Conservation (phyloP, 2,888 invertebrate species). For the Latrodectus hesperus region DNA sequence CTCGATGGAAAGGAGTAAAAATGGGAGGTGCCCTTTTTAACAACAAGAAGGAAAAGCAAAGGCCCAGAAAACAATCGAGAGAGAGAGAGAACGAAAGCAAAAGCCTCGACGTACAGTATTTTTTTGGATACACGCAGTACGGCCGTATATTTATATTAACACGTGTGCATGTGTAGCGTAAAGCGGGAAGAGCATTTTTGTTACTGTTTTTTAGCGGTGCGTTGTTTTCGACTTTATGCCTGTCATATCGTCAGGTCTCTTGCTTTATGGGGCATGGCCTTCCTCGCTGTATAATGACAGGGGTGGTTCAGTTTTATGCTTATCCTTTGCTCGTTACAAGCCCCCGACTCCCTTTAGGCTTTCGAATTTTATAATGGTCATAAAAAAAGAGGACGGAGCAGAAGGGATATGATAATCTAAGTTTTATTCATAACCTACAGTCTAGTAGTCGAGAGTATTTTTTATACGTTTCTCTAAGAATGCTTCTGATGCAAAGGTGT, state of each 20-base stretch:
- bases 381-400: constrained; percentile 47
- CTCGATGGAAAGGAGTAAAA: constrained; percentile 36
- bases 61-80: background rate
- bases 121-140: background rate
- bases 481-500: background rate
- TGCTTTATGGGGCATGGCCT: constrained; percentile 58
- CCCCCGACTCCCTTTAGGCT: background rate
- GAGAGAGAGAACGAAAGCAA: background rate
- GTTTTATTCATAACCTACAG: constrained; percentile 63
- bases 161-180: background rate
- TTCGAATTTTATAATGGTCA: constrained; percentile 63
- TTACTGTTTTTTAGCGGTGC: background rate
- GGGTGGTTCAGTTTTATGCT: constrained; percentile 51
- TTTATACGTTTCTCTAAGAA: constrained; percentile 12
- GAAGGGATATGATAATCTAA: constrained; percentile 60
- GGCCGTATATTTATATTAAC: constrained; percentile 22
- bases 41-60: constrained; percentile 26
- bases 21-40: constrained; percentile 61
- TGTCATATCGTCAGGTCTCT: constrained; percentile 41
- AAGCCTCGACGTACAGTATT: background rate
- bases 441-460: constrained; percentile 14
- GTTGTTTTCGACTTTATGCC: constrained; percentile 66
- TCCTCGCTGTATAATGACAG: constrained; percentile 53
- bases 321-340: constrained; percentile 32
- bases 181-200: constrained; percentile 5